These are phyloP conservation scores for Scaptodrosophila latifasciaeformis DNA, from an alignment of 2,888 invertebrate genomes.

Conservation along the genomic window DNA sequence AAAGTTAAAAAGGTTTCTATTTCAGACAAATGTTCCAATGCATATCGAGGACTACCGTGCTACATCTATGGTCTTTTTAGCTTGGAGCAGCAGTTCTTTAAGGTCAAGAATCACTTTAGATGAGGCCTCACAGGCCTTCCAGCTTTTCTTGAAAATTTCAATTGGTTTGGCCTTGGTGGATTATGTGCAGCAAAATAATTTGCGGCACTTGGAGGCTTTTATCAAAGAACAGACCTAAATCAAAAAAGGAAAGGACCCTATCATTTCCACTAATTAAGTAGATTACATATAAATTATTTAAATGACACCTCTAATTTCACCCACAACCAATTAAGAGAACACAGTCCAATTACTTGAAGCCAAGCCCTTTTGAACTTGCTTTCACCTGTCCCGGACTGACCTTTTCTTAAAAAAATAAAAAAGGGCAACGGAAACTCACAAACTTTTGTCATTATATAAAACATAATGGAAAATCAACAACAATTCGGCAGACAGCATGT, in stretches of 20 bases:
- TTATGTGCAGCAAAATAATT: slow-evolving; percentile 25
- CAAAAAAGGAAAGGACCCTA: slow-evolving; percentile 11
- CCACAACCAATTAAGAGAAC: slow-evolving; percentile 9
- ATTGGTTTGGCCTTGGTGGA: slow-evolving; percentile 22
- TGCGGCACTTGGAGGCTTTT: slow-evolving; percentile 12
- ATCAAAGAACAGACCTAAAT: slow-evolving; percentile 8
- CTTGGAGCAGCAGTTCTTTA: slow-evolving; percentile 3
- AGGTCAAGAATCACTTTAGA: neutral
- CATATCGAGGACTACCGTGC: slow-evolving; percentile 15
- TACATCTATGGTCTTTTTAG: slow-evolving; percentile 25
- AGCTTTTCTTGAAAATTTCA: slow-evolving; percentile 24
- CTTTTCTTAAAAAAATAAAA: slow-evolving; percentile 21
- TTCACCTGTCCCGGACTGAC: slow-evolving; percentile 26
- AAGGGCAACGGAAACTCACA: slow-evolving; percentile 22
- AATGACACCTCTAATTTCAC: slow-evolving; percentile 38
- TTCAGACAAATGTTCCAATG: slow-evolving; percentile 4
- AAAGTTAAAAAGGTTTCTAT: too few relatives aligned
- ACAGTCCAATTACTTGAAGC: slow-evolving; percentile 54
- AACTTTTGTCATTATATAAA: slow-evolving; percentile 61
- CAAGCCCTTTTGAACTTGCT: slow-evolving; percentile 3
- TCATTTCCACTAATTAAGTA: slow-evolving; percentile 58
- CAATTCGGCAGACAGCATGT: slow-evolving; percentile 14
- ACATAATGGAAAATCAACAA: slow-evolving; percentile 35
- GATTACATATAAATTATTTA: slow-evolving; percentile 55
- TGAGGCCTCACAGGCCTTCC: slow-evolving; percentile 10